Conservation (phyloP, 2,797 vertebrate species). For the Alauda arvensis region DNA sequence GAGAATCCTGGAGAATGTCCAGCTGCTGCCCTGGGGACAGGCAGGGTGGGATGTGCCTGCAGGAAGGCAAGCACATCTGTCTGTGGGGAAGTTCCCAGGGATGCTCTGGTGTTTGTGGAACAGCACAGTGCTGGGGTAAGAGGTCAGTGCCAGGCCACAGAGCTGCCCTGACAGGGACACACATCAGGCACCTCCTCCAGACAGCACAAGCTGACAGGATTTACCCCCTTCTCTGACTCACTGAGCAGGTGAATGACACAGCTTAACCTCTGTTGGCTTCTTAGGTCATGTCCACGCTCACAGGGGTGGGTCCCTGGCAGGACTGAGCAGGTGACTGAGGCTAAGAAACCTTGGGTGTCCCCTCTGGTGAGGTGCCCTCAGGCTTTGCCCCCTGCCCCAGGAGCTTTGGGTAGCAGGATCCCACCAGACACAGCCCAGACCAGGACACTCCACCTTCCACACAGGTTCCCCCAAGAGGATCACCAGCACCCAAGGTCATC, state of each 20-base stretch:
- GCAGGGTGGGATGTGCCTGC: neutral
- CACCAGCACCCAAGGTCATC: neutral
- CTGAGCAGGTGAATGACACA: neutral
- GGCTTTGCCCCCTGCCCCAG: neutral
- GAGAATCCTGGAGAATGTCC: neutral
- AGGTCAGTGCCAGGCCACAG: neutral
- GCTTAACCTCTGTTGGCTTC: neutral
- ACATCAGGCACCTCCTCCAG: neutral
- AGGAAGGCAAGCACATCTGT: neutral
- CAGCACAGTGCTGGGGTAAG: neutral
- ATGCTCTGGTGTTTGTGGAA: neutral
- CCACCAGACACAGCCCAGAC: neutral
- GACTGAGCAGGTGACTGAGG: neutral
- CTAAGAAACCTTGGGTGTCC: neutral
- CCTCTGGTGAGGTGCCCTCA: neutral
- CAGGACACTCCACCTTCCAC: fast-evolving
- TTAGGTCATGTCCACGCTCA: fast-evolving
- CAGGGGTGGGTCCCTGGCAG: neutral
- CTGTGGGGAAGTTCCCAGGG: neutral
- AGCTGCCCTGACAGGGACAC: fast-evolving
- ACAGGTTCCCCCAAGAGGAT: fast-evolving
- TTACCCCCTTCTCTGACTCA: neutral
- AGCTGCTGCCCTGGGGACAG: neutral
- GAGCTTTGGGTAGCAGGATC: neutral
- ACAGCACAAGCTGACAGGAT: neutral